These are phyloP conservation scores for Heliconius himera DNA, from an alignment of 1,140 invertebrate species.

Conservation along the genomic window DNA sequence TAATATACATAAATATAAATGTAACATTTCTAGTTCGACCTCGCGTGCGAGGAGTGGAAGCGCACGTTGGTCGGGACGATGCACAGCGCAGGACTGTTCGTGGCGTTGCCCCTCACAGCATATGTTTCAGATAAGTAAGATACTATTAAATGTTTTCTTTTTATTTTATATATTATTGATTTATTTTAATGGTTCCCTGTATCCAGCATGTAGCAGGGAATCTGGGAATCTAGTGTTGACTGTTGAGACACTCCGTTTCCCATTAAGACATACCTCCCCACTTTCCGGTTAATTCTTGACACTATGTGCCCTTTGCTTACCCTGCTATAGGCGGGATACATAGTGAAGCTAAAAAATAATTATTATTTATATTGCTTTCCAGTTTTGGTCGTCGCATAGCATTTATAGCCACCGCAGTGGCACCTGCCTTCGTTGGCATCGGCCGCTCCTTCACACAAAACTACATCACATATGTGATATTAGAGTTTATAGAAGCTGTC, in stretches of 20 bases:
- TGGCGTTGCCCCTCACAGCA: constrained; percentile 86
- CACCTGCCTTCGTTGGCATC: constrained; percentile 83
- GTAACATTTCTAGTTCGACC: constrained; percentile 58
- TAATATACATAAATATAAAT: background rate
- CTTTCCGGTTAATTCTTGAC: too few species aligned
- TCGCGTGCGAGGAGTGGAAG: constrained; percentile 85
- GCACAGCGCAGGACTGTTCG: constrained; percentile 87
- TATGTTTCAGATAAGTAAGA: constrained; percentile 85
- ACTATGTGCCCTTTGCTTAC: too few species aligned
- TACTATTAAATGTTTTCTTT: background rate
- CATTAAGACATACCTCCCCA: too few species aligned
- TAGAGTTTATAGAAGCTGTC: constrained; percentile 86
- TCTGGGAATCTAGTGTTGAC: too few species aligned
- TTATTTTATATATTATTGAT: too few species aligned
- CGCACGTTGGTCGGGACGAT: constrained; percentile 86
- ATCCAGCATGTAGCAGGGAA: too few species aligned
- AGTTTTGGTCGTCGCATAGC: constrained; percentile 85
- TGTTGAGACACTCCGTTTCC: too few species aligned
- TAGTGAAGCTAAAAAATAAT: too few species aligned
- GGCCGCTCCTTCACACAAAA: constrained; percentile 84
- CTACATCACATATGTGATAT: constrained; percentile 83
- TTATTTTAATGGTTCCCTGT: too few species aligned
- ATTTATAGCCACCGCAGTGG: constrained; percentile 82
- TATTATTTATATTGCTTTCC: constrained; percentile 32
- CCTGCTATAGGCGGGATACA: too few species aligned